A percentile compares a stretch with the other conserved stretches of the same genome.
Evolutionary conservation across 2,797 vertebrate genomes (phyloP).

Genomic region (Poecilia wingei): DNA sequence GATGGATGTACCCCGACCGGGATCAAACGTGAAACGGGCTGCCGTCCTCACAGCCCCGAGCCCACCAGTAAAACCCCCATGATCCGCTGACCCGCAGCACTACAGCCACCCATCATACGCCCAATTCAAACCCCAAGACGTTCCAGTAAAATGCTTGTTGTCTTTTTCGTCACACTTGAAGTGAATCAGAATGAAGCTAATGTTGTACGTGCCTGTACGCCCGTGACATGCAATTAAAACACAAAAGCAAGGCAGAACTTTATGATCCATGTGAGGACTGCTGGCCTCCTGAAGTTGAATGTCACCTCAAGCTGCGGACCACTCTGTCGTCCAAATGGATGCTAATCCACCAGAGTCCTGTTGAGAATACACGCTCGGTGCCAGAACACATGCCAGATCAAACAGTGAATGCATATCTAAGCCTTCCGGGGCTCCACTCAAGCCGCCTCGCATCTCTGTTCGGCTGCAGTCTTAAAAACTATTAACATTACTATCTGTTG

Average conservation of each 20-base stretch:
- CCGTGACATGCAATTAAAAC: constrained; percentile 9
- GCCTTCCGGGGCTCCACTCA: constrained; percentile 70
- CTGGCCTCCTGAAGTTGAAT: constrained; percentile 73
- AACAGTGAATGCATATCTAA: constrained; percentile 75
- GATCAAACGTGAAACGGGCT: constrained; percentile 81
- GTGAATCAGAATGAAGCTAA: neutral
- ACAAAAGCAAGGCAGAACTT: constrained; percentile 46
- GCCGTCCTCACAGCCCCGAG: constrained; percentile 57
- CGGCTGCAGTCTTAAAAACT: constrained; percentile 51
- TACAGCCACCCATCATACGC: constrained; percentile 26
- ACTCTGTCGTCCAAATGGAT: constrained; percentile 80
- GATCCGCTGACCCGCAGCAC: constrained; percentile 53
- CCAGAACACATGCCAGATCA: constrained; percentile 75
- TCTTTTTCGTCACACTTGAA: neutral
- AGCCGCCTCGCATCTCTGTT: constrained; percentile 61
- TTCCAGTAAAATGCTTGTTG: neutral
- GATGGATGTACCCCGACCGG: constrained; percentile 77
- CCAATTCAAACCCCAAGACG: constrained; percentile 1
- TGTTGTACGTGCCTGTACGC: neutral
- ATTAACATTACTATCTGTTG: constrained; percentile 30
- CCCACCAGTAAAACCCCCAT: constrained; percentile 42
- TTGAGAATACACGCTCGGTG: constrained; percentile 69
- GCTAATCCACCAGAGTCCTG: constrained; percentile 78
- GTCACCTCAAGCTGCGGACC: constrained; percentile 76
- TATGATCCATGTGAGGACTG: constrained; percentile 41